Percentiles rank a stretch among this genome's conserved stretches.
Conservation (phyloP, 2,888 invertebrate species). For the Sicus ferrugineus region DNA sequence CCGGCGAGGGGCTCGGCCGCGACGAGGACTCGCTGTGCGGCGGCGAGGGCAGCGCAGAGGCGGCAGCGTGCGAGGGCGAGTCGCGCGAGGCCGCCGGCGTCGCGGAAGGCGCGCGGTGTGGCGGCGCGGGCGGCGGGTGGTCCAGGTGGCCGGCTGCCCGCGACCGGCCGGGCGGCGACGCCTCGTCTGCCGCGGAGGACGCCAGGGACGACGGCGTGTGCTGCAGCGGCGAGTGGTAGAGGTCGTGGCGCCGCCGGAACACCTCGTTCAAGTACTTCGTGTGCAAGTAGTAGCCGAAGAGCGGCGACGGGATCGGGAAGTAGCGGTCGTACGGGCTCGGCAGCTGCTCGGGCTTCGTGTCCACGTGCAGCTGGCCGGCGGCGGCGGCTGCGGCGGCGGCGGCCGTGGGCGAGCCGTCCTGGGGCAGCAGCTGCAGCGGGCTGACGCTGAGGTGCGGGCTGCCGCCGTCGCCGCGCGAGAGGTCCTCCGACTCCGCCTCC, state of each 20-base stretch:
- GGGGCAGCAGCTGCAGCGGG: constrained; percentile 54
- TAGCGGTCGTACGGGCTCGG: constrained; percentile 64
- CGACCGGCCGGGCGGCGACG: constrained; percentile 46
- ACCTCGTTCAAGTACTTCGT: constrained; percentile 71
- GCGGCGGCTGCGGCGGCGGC: constrained; percentile 39
- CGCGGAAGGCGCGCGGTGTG: constrained; percentile 44
- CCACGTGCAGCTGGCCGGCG: constrained; percentile 60
- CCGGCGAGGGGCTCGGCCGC: constrained; percentile 49
- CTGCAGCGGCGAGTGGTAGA: constrained; percentile 65
- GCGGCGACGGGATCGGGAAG: constrained; percentile 63
- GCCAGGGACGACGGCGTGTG: constrained; percentile 61
- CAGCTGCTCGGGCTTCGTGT: constrained; percentile 63
- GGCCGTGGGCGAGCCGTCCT: constrained; percentile 37
- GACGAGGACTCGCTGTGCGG: constrained; percentile 57
- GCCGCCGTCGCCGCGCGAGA: constrained; percentile 49
- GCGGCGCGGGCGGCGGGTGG: constrained; percentile 42
- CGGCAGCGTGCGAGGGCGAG: constrained; percentile 46
- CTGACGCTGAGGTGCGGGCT: constrained; percentile 63
- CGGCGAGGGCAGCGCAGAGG: constrained; percentile 54
- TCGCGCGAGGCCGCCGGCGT: constrained; percentile 32
- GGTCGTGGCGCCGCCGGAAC: constrained; percentile 70
- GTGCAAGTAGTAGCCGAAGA: constrained; percentile 71
- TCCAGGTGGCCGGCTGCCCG: constrained; percentile 40
- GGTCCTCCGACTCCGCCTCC: constrained; percentile 51
- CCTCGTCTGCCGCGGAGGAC: constrained; percentile 55